phyloP scores from a whole-genome alignment of 2,797 vertebrate genomes.

The Poecile montanus region DNA sequence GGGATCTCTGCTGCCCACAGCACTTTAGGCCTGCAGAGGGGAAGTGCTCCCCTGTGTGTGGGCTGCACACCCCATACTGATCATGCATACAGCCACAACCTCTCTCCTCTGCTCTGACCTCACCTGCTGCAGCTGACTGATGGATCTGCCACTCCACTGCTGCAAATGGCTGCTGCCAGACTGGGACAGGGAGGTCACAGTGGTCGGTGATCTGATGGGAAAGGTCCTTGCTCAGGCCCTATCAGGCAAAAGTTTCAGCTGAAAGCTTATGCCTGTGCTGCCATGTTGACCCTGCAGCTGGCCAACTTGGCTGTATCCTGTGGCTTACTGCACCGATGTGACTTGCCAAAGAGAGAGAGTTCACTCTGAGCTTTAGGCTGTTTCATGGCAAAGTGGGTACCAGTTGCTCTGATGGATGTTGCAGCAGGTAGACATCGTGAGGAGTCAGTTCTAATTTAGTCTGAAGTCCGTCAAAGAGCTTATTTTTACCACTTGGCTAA shows the following conservation, averaged over 20 bases:
- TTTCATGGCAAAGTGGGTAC: not conserved
- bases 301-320: accelerated
- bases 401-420: not conserved
- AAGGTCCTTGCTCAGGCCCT: not conserved
- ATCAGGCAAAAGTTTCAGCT: not conserved
- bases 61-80: not conserved
- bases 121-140: not conserved
- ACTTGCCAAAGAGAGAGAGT: not conserved
- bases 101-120: not conserved
- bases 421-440: not conserved
- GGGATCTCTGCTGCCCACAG: too few species aligned
- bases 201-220: not conserved
- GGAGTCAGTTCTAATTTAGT: not conserved
- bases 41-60: not conserved
- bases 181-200: not conserved
- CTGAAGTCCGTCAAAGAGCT: not conserved
- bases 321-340: not conserved
- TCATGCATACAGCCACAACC: not conserved
- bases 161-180: not conserved
- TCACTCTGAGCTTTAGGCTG: not conserved
- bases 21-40: not conserved
- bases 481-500: not conserved
- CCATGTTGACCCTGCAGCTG: not conserved
- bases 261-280: not conserved
- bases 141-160: not conserved